These are phyloP conservation scores for Malthinus seriepunctatus DNA, from an alignment of 2,888 invertebrate species.

Conservation along the genomic window DNA sequence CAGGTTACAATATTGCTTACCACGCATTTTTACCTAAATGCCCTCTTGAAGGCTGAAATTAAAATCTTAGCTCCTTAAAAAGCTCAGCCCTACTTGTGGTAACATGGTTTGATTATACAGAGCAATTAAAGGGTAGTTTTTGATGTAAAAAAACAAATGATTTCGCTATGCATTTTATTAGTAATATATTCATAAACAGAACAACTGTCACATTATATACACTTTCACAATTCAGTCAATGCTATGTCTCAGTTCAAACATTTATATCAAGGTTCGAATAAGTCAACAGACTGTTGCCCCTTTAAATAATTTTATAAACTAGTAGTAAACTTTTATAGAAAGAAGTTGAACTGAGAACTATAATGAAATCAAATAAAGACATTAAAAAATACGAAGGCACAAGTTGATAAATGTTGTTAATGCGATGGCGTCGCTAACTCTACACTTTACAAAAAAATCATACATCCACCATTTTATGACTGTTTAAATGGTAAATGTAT, in stretches of 20 bases:
- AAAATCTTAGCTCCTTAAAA: too few relatives aligned
- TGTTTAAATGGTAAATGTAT: constrained; percentile 6
- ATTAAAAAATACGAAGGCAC: constrained; percentile 23
- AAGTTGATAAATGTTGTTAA: constrained; percentile 21
- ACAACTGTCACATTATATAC: constrained; percentile 23
- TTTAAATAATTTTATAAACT: too few relatives aligned
- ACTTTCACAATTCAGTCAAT: constrained; percentile 19
- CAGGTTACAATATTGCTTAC: too few relatives aligned
- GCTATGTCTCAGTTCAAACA: constrained; percentile 4
- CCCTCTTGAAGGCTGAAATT: too few relatives aligned
- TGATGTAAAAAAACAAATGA: not conserved
- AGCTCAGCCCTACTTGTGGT: too few relatives aligned
- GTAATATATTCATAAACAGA: constrained; percentile 21
- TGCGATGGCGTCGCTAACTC: constrained; percentile 15
- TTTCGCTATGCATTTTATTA: constrained; percentile 18
- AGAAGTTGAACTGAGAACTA: not conserved
- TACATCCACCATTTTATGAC: not conserved
- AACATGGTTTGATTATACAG: too few relatives aligned
- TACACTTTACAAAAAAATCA: constrained; percentile 17
- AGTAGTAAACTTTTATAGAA: not conserved
- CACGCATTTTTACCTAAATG: too few relatives aligned
- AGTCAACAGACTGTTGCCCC: too few relatives aligned
- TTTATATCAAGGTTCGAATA: not conserved
- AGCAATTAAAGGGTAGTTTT: too few relatives aligned
- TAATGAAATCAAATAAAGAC: constrained; percentile 1